A percentile compares a stretch with the other conserved stretches of the same genome.
Conservation (phyloP, 1,140 invertebrate species). For the Lithobius niger region DNA sequence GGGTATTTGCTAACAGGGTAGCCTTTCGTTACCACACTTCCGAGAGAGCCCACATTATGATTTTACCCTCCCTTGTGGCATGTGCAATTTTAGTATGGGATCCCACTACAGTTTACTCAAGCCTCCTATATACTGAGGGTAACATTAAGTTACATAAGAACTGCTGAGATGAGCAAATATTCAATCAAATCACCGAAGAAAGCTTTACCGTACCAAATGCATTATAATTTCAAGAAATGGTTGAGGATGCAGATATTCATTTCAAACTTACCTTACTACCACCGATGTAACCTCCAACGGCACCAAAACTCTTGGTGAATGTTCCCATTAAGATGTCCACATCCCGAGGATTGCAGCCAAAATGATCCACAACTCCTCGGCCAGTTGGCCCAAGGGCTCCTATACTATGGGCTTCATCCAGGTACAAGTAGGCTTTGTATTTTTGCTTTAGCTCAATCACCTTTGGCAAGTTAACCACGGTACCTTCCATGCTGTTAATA, state of each 20-base stretch:
- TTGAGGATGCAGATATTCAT: too few relatives aligned
- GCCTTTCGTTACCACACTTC: too few relatives aligned
- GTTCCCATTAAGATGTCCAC: constrained; percentile 97
- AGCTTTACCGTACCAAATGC: background rate
- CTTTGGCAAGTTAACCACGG: constrained; percentile 76
- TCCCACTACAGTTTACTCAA: too few relatives aligned
- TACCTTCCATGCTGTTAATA: constrained; percentile 85
- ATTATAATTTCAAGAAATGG: background rate
- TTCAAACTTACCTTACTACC: constrained; percentile 63
- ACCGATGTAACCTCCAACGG: constrained; percentile 92
- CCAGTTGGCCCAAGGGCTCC: constrained; percentile 82
- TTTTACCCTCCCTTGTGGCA: too few relatives aligned
- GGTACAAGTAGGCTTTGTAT: constrained; percentile 85
- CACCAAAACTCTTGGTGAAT: constrained; percentile 89
- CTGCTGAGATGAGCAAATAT: background rate
- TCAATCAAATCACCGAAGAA: constrained; percentile 1
- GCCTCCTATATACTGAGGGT: too few relatives aligned
- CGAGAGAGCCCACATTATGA: too few relatives aligned
- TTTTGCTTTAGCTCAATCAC: constrained; percentile 86
- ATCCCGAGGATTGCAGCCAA: constrained; percentile 63
- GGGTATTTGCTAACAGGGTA: too few relatives aligned
- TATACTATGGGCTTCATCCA: constrained; percentile 93
- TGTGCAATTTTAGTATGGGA: too few relatives aligned
- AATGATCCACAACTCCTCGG: constrained; percentile 79
- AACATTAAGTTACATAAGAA: background rate